Evolutionary conservation across 2,888 invertebrate genomes (phyloP).

Genomic region (Romanomermis culicivorax): DNA sequence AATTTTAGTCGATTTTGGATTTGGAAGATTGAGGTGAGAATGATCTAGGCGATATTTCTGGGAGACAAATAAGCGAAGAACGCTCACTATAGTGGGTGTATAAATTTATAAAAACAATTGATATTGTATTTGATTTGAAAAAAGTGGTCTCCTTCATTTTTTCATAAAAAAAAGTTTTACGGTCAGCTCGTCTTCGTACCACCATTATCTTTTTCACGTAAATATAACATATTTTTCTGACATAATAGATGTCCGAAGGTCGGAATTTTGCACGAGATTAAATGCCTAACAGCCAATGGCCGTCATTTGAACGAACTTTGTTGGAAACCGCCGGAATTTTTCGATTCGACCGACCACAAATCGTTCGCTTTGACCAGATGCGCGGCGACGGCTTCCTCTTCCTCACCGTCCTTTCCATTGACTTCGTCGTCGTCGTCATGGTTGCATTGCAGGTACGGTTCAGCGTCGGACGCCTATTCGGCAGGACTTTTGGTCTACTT

Average conservation of each 20-base stretch:
- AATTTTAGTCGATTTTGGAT: background rate
- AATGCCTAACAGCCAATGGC: background rate
- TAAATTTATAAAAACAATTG: no score
- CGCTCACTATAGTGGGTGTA: no score
- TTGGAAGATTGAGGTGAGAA: background rate
- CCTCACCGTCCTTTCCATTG: background rate
- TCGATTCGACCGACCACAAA: background rate
- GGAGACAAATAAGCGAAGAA: no score
- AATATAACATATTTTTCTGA: no score
- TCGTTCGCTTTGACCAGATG: no score
- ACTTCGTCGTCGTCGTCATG: no score
- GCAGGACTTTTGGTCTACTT: background rate
- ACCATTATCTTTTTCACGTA: no score
- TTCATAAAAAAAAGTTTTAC: no score
- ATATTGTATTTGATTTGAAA: no score
- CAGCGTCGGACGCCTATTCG: background rate
- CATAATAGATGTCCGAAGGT: background rate
- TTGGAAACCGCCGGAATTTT: background rate
- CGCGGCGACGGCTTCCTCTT: background rate
- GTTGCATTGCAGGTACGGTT: background rate
- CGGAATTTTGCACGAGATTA: background rate
- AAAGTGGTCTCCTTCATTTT: no score
- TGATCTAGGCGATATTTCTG: no score
- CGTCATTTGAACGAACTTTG: background rate
- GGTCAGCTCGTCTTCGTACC: no score